These are phyloP conservation scores for Lepilemur ruficaudatus DNA, from an alignment of 2,797 vertebrate species.

Conservation along the genomic window DNA sequence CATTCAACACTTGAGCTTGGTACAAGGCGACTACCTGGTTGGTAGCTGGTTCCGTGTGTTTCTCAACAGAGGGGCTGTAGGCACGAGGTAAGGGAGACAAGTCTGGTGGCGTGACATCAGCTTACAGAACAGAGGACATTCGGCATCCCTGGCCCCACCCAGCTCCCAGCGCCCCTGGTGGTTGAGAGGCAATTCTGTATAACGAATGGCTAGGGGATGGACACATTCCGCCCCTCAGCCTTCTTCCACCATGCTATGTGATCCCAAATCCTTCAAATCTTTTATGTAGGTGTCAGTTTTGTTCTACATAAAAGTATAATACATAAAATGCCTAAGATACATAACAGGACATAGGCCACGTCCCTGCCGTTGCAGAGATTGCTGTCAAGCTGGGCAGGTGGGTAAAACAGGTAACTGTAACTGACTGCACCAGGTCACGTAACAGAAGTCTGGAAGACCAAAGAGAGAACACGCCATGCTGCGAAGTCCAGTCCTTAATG, in stretches of 20 bases:
- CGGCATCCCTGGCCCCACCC: neutral
- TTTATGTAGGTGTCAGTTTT: neutral
- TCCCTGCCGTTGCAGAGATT: neutral
- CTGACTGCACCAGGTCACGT: neutral
- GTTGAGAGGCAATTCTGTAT: neutral
- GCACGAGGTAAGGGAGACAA: neutral
- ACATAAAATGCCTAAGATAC: neutral
- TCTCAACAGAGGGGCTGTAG: neutral
- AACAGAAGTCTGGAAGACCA: neutral
- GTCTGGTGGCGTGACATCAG: neutral
- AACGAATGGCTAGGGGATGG: neutral
- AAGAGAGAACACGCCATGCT: neutral
- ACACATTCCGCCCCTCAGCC: neutral
- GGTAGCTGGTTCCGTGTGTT: neutral
- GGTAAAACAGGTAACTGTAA: neutral
- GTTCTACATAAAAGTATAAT: neutral
- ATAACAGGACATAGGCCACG: neutral
- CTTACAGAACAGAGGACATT: rapidly evolving
- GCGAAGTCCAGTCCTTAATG: neutral
- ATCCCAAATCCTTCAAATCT: neutral
- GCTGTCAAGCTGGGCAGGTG: neutral
- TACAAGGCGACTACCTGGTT: neutral
- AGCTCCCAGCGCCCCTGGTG: neutral
- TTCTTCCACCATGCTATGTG: neutral
- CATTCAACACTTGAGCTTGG: neutral